Evolutionary conservation across 2,888 invertebrate species (phyloP).

Genomic region (Dryobotodes eremita): DNA sequence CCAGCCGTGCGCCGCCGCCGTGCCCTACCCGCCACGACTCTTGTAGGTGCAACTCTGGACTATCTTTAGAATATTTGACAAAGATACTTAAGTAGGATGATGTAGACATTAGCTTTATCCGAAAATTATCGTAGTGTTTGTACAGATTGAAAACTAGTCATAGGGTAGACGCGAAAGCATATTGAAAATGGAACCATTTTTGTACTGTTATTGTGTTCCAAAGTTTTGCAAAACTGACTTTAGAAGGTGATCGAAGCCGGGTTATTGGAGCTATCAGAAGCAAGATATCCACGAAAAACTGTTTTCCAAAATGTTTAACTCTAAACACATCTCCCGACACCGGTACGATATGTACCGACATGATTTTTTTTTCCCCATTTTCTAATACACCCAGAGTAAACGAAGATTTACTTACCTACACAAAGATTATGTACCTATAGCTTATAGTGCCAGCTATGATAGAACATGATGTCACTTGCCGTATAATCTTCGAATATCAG

Average conservation of each 20-base stretch:
- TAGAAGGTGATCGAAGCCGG: background rate
- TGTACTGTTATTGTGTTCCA: too few relatives aligned
- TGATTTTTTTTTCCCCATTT: background rate
- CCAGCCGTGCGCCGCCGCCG: slow-evolving; percentile 67
- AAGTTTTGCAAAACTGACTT: background rate
- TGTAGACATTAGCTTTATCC: background rate
- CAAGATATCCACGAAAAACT: background rate
- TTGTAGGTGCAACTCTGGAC: slow-evolving; percentile 33
- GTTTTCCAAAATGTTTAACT: background rate
- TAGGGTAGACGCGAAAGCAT: background rate
- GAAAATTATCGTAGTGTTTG: background rate
- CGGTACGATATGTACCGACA: too few relatives aligned
- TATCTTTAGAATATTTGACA: slow-evolving; percentile 9
- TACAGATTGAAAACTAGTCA: background rate
- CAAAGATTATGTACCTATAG: background rate
- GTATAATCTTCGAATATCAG: slow-evolving; percentile 11
- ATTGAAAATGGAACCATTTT: background rate
- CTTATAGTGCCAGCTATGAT: background rate
- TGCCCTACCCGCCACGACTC: slow-evolving; percentile 70
- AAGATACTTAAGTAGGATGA: background rate
- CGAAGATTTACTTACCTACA: background rate
- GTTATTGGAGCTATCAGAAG: background rate
- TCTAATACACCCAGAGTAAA: background rate
- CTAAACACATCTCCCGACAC: too few relatives aligned
- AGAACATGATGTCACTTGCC: slow-evolving; percentile 28